Evolutionary conservation across 2,797 vertebrate genomes (phyloP), one percentile per base, ranked within the genome.

Genomic region (Acanthopagrus latus): DNA sequence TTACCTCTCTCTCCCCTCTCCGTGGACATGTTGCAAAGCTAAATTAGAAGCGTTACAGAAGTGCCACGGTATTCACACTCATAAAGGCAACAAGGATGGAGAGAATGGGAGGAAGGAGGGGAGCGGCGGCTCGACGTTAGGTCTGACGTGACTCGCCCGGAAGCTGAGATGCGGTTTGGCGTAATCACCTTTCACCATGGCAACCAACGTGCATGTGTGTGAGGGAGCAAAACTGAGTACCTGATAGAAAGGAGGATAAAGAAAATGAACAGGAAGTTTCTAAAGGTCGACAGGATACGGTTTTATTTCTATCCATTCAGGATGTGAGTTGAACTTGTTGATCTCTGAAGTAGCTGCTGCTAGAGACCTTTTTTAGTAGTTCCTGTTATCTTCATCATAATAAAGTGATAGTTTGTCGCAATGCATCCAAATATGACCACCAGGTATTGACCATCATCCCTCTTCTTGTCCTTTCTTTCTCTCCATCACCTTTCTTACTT

Each of bases 161-260:
- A 81, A 66, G 13, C 69, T 0, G 51, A 38, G 55, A 54, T 55
- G 4, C 1, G n/a, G 51, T 74, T 71, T 68, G 73, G 60, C 3
- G 3, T 81, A 73, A 78, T 79, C 74, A 38, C 46, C 66, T n/a
- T 25, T 83, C 46, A 8, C 63, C 21, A 72, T 72, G 80, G 74
- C 63, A 80, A 85, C 72, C 21, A 8, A 27, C n/a, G 51, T 21
- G 60, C 5, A 12, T 56, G 51, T 2, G 23, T 47, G 23, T 14
- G 10, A 12, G 27, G 41, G 50, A 6, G 16, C 11, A 29, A 33
- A 17, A 16, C 6, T 16, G 18, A 33, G 12, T 17, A 55, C 25
- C n/a, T 60, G 17, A 41, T 10, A 52, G 58, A 27, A 54, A n/a
- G 55, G 41, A 52, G 7, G 12, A 33, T 20, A 17, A 27, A 25